These are phyloP conservation scores for Palythoa grandis DNA, from an alignment of 92 coral and sea anemone species.

Conservation along the genomic window DNA sequence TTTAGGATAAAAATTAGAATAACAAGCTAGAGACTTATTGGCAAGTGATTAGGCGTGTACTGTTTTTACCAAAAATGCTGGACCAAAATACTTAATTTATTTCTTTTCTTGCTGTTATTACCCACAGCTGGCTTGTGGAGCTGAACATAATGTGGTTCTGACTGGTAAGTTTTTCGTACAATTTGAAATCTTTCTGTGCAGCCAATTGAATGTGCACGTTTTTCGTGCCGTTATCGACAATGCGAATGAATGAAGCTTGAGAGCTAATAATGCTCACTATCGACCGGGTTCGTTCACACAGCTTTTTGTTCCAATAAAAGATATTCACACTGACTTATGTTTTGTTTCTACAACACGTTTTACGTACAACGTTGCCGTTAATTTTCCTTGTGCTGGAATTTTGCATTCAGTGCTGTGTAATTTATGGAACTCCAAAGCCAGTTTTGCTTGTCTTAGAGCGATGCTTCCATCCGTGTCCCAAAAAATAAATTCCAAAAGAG, in stretches of 20 bases:
- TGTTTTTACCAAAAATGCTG: neutral
- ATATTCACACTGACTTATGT: no score
- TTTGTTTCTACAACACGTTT: no score
- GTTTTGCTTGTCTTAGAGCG: no score
- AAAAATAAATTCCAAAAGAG: no score
- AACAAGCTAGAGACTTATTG: no score
- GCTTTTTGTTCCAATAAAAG: neutral
- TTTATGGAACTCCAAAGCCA: no score
- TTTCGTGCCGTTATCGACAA: neutral
- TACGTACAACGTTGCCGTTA: no score
- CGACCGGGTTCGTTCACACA: no score
- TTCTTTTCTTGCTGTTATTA: neutral
- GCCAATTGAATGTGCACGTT: neutral
- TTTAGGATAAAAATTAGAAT: no score
- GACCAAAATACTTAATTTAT: neutral
- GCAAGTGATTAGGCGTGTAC: neutral
- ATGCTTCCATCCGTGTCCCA: no score
- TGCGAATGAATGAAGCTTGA: neutral
- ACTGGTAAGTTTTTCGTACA: conserved; percentile 53
- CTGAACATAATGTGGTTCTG: conserved; percentile 79
- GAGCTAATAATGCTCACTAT: neutral
- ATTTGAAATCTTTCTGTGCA: neutral
- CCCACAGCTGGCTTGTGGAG: conserved; percentile 73
- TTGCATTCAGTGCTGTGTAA: no score
- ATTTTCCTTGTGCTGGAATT: no score